A percentile compares a stretch with the other conserved stretches of the same genome.
phyloP scores from a whole-genome alignment of 2,888 invertebrate genomes.

The Protonemura montana region DNA sequence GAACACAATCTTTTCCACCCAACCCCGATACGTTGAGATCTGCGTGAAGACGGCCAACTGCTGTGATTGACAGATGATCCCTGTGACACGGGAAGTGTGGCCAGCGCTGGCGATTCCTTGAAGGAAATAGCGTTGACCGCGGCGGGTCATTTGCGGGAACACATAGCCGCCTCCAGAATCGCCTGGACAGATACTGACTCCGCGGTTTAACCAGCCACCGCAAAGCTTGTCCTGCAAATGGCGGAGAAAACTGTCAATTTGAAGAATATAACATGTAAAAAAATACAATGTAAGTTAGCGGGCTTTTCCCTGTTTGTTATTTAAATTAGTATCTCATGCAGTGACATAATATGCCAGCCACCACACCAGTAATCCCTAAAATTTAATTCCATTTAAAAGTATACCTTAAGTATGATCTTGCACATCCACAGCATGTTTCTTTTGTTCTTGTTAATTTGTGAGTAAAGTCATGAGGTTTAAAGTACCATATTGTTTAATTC shows the following conservation, averaged over 20 bases:
- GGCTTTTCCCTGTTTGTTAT: too few species aligned
- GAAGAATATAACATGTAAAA: too few species aligned
- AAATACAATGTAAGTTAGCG: too few species aligned
- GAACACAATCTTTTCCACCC: constrained; percentile 19
- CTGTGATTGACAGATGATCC: neutral
- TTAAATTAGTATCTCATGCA: too few species aligned
- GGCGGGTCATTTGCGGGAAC: neutral
- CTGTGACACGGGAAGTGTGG: neutral
- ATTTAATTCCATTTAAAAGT: too few species aligned
- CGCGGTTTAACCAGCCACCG: neutral
- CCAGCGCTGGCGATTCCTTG: constrained; percentile 17
- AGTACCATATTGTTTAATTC: too few species aligned
- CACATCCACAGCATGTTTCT: too few species aligned
- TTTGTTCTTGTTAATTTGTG: too few species aligned
- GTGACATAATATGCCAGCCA: too few species aligned
- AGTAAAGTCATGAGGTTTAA: too few species aligned
- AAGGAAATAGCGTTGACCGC: constrained; percentile 1
- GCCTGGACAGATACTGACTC: constrained; percentile 7
- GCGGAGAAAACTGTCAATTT: neutral
- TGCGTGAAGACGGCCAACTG: constrained; percentile 19
- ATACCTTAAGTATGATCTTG: too few species aligned
- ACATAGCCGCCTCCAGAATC: constrained; percentile 19
- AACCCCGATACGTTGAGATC: neutral
- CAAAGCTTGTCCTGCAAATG: constrained; percentile 1
- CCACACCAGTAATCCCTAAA: too few species aligned